Evolutionary conservation across 2,888 invertebrate genomes (phyloP).

Genomic region (Chrysolina americana): DNA sequence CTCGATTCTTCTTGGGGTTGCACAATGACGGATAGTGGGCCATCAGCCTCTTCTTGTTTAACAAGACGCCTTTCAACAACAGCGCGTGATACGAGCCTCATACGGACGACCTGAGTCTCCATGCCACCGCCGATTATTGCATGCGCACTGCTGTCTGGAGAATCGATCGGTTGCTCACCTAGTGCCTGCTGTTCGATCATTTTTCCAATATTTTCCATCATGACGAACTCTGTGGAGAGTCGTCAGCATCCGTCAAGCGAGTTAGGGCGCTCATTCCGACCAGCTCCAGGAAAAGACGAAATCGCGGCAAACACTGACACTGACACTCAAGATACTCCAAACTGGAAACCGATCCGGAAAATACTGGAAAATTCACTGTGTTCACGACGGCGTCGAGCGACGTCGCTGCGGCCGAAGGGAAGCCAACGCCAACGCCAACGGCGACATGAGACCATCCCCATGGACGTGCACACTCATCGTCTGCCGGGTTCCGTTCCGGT

Average conservation of each 20-base stretch:
- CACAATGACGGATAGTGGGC: conserved; percentile 73
- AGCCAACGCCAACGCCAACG: conserved; percentile 45
- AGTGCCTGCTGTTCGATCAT: conserved; percentile 75
- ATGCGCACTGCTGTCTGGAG: conserved; percentile 68
- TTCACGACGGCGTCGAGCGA: conserved; percentile 58
- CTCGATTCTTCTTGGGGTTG: conserved; percentile 75
- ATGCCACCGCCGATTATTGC: conserved; percentile 65
- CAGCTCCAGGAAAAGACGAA: background rate
- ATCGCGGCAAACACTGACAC: conserved; percentile 29
- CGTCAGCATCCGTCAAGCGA: conserved; percentile 52
- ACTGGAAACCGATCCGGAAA: conserved; percentile 49
- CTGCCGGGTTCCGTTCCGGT: conserved; percentile 49
- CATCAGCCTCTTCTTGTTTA: conserved; percentile 70
- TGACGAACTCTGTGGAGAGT: conserved; percentile 58
- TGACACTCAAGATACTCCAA: conserved; percentile 38
- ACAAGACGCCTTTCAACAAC: conserved; percentile 68
- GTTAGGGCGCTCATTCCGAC: conserved; percentile 36
- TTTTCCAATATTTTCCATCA: conserved; percentile 75
- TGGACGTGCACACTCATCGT: conserved; percentile 55
- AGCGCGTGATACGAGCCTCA: conserved; percentile 69
- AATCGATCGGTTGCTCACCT: conserved; percentile 72
- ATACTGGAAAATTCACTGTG: conserved; percentile 57
- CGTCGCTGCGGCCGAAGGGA: conserved; percentile 45
- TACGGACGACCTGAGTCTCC: conserved; percentile 69
- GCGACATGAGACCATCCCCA: conserved; percentile 48